These are phyloP conservation scores for Anthopleura sola DNA, from an alignment of 64 coral and sea anemone species.

Conservation along the genomic window DNA sequence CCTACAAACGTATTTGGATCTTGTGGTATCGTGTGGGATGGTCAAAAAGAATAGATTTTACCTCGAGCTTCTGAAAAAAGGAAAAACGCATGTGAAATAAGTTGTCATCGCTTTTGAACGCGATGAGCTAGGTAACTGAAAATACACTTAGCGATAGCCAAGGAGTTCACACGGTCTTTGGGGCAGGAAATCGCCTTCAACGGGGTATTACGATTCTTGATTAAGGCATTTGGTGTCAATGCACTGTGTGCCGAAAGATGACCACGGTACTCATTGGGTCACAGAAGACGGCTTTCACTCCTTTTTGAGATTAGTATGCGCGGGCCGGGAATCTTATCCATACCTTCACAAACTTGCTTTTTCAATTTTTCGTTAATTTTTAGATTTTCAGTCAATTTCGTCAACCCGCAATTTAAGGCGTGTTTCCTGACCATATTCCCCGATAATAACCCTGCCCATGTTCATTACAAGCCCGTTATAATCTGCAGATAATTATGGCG, in stretches of 20 bases:
- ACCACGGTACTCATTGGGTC: neutral
- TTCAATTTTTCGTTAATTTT: neutral
- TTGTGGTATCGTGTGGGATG: neutral
- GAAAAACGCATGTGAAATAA: neutral
- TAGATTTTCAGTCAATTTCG: neutral
- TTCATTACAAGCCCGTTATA: neutral
- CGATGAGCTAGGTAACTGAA: neutral
- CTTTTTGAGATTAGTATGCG: too few relatives aligned
- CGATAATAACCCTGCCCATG: conserved; percentile 6
- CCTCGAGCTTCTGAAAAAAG: neutral
- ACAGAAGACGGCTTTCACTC: neutral
- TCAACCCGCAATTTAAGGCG: neutral
- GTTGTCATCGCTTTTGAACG: neutral
- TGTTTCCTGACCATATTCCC: neutral
- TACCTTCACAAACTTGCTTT: neutral
- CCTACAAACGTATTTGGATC: too few relatives aligned
- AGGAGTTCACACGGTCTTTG: conserved; percentile 17
- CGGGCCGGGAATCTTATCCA: too few relatives aligned
- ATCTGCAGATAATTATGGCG: neutral
- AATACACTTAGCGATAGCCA: neutral
- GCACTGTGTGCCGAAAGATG: neutral
- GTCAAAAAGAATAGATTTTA: neutral
- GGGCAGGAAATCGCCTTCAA: conserved; percentile 22
- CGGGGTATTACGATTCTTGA: neutral
- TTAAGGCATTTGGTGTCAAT: conserved; percentile 7